phyloP scores from a whole-genome alignment of 2,888 invertebrate species.

The Neria commutata region DNA sequence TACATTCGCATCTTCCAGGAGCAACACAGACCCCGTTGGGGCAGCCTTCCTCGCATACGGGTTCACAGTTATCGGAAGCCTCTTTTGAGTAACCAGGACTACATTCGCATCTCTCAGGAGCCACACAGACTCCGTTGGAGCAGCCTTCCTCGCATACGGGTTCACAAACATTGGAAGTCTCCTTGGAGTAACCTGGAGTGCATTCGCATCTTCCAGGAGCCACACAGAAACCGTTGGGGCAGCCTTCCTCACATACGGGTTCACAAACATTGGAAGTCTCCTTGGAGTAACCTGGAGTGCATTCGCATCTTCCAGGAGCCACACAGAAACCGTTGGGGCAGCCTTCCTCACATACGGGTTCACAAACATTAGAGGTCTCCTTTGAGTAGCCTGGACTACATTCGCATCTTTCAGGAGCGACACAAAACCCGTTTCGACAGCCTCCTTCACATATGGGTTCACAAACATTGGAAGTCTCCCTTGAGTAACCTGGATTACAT shows the following conservation, averaged over 20 bases:
- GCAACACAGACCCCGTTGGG: not conserved
- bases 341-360: constrained; percentile 13
- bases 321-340: constrained; percentile 46
- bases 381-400: constrained; percentile 28
- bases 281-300: constrained; percentile 20
- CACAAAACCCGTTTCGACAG: constrained; percentile 50
- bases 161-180: not conserved
- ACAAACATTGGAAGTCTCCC: constrained; percentile 22
- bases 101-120: not conserved
- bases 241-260: constrained; percentile 22
- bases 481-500: constrained; percentile 69
- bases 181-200: constrained; percentile 16
- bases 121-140: not conserved
- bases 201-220: constrained; percentile 29
- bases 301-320: constrained; percentile 43
- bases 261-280: constrained; percentile 9
- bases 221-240: constrained; percentile 27
- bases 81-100: not conserved
- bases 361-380: not conserved
- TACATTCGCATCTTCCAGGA: not conserved
- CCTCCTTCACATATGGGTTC: constrained; percentile 29
- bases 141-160: not conserved
- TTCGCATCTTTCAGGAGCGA: constrained; percentile 46
- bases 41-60: constrained; percentile 7
- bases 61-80: constrained; percentile 4